Evolutionary conservation across 35 echinoderm and acorn worm genomes (phyloP), one percentile per base, ranked within the genome.

Genomic region (Anneissia japonica): DNA sequence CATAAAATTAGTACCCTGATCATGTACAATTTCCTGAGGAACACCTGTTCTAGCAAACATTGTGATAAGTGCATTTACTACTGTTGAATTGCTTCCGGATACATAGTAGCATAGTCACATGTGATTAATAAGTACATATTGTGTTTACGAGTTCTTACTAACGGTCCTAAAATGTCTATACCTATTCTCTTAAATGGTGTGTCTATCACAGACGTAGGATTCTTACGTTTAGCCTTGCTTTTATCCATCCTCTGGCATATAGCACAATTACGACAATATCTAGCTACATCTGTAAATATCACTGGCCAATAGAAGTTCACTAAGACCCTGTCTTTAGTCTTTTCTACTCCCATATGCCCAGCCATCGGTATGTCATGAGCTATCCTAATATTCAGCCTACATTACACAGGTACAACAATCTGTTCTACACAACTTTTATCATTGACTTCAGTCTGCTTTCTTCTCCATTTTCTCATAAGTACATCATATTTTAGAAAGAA

Each of bases 1-100:
- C 85, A 87, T 77, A 19, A 87, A 87, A 34, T 87, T 87, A 23
- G 74, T 87, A 79, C 85, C 85, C 31, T 87, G 85, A 87, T 79
- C 74, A 87, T 79, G 74, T 16, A 87, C 46, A 26, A 87, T 85
- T 21, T 87, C 74, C 35, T 79, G 34, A 0, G 74, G 85, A 9
- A 87, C 16, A n/a, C 85, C 74, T 46, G 76, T 41, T 31, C 85
- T 41, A 30, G 74, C 39, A 55, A 87, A 87, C 1, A 87, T 75
- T 7, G 75, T 33, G 16, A 86, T 86, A 26, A 86, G 74, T 39
- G 72, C 73, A 46, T 86, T 38, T 21, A 77, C 84, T 32, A 86
- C 84, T 30, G 85, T 87, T n/a, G 79, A 41, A 81, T 81, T 40
- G 36, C 79, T 21, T 81, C 79, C 1, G 79, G 79, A n/a, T 81